Percentiles rank a stretch among this genome's conserved stretches.
Conservation (phyloP, 2,113 vertebrate species). For the Myocastor coypus region DNA sequence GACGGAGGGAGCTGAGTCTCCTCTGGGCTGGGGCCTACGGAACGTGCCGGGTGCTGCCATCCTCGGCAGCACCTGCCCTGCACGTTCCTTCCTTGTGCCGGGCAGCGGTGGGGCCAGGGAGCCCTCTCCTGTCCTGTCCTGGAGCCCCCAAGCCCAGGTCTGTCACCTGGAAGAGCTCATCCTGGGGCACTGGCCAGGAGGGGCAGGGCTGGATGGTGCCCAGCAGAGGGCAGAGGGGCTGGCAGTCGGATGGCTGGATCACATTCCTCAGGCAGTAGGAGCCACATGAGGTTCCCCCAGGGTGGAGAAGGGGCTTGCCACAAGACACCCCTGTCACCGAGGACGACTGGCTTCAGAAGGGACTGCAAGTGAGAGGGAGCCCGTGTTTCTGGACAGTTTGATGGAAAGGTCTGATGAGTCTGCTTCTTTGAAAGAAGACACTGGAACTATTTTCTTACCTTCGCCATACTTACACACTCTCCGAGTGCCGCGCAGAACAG, state of each 20-base stretch:
- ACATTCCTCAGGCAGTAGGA: not conserved
- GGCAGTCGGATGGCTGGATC: not conserved
- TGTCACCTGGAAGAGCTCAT: not conserved
- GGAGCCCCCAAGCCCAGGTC: rapidly evolving
- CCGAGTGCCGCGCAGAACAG: too few relatives aligned
- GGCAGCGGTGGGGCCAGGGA: not conserved
- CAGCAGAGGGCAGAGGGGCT: not conserved
- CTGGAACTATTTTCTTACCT: not conserved
- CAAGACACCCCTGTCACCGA: not conserved
- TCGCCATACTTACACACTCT: not conserved
- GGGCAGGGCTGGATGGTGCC: not conserved
- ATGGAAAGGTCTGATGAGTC: not conserved
- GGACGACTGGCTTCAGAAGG: not conserved
- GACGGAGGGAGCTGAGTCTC: not conserved
- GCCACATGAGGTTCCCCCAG: not conserved
- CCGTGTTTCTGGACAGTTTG: not conserved
- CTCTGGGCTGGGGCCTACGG: not conserved
- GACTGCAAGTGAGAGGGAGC: not conserved
- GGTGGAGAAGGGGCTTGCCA: not conserved
- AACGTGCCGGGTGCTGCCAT: not conserved
- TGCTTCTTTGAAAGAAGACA: not conserved
- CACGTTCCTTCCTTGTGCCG: not conserved
- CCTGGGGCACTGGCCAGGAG: not conserved
- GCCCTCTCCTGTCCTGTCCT: not conserved
- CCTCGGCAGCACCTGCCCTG: not conserved